Evolutionary conservation across 2,113 vertebrate genomes (phyloP).

Genomic region (Leucoraja erinaceus): DNA sequence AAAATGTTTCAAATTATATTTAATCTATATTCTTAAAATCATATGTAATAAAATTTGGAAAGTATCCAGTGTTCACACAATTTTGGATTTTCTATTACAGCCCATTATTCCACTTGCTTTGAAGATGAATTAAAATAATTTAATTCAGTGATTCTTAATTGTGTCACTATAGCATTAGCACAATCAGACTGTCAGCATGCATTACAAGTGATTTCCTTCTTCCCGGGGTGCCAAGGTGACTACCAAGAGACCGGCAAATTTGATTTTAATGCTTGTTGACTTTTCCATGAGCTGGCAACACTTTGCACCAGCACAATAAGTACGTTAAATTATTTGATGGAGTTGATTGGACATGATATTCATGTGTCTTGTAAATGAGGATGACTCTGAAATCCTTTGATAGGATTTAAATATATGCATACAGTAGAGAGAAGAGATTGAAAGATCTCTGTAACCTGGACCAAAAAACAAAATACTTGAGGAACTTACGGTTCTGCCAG

Average conservation of each 20-base stretch:
- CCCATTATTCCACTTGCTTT: not conserved
- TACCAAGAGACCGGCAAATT: not conserved
- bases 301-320: not conserved
- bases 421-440: not conserved
- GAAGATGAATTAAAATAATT: not conserved
- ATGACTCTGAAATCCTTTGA: not conserved
- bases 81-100: not conserved
- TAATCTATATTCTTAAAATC: not conserved
- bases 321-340: not conserved
- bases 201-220: not conserved
- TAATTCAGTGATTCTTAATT: not conserved
- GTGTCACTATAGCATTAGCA: not conserved
- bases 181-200: not conserved
- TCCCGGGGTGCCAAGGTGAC: not conserved
- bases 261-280: not conserved
- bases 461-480: no score
- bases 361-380: not conserved
- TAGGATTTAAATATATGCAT: not conserved
- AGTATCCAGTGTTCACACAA: not conserved
- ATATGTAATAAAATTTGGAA: not conserved
- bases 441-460: not conserved
- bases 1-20: not conserved
- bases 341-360: not conserved
- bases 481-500: no score
- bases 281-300: not conserved